Percentiles rank a stretch among this genome's conserved stretches.
These are phyloP conservation scores for Amniataba percoides DNA, from an alignment of 2,797 vertebrate species.

Conservation along the genomic window DNA sequence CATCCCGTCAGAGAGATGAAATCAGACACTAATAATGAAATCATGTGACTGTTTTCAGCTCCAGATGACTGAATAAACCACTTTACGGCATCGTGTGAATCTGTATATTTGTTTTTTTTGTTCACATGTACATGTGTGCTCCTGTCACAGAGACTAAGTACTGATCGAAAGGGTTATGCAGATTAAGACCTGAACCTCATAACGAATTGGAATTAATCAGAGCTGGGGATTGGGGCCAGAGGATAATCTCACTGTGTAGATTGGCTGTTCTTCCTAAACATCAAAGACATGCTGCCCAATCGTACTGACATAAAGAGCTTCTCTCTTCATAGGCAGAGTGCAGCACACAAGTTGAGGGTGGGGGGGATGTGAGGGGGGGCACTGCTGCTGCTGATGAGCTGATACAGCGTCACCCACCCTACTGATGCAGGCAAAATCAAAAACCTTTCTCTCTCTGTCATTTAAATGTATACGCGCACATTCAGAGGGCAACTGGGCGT, in stretches of 20 bases:
- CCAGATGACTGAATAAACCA: slow-evolving; percentile 21
- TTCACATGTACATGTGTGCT: slow-evolving; percentile 30
- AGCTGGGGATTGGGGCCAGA: slow-evolving; percentile 59
- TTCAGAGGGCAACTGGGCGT: slow-evolving; percentile 38
- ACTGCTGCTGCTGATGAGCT: slow-evolving; percentile 61
- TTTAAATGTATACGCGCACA: slow-evolving; percentile 25
- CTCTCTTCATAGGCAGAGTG: slow-evolving; percentile 45
- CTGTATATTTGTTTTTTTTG: slow-evolving; percentile 15
- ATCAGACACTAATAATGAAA: slow-evolving; percentile 23
- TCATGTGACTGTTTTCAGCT: slow-evolving; percentile 27
- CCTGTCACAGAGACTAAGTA: slow-evolving; percentile 36
- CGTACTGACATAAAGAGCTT: slow-evolving; percentile 47
- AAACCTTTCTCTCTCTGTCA: slow-evolving; percentile 44
- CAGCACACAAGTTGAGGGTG: slow-evolving; percentile 4
- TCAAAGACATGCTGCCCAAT: slow-evolving; percentile 63
- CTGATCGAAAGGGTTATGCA: slow-evolving; percentile 52
- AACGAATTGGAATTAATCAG: slow-evolving; percentile 70
- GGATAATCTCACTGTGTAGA: slow-evolving; percentile 75
- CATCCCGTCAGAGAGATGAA: slow-evolving; percentile 19
- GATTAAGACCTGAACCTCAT: slow-evolving; percentile 65
- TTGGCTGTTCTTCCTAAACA: slow-evolving; percentile 61
- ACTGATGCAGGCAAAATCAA: slow-evolving; percentile 66
- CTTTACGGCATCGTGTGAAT: neutral
- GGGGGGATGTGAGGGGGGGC: slow-evolving; percentile 40
- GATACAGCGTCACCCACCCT: slow-evolving; percentile 57